phyloP scores from a whole-genome alignment of 1,140 invertebrate species.

The Drosophila punjabiensis region DNA sequence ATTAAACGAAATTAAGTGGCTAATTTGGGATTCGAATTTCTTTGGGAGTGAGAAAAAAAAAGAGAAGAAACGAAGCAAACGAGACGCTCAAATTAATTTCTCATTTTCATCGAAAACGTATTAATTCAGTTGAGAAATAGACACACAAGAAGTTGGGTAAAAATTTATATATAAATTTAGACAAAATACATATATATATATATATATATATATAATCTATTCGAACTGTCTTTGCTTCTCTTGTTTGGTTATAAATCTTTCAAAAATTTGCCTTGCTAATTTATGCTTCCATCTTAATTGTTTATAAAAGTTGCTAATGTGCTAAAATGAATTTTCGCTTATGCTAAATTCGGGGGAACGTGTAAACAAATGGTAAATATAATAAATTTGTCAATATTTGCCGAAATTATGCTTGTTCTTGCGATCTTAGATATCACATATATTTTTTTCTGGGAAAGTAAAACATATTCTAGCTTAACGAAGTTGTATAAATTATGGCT shows the following conservation, averaged over 20 bases:
- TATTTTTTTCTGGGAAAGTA: background rate
- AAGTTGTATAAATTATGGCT: background rate
- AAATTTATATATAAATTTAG: background rate
- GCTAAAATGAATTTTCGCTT: slow-evolving; percentile 28
- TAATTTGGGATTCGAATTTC: slow-evolving; percentile 67
- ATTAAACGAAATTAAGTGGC: slow-evolving; percentile 71
- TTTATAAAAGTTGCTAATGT: slow-evolving; percentile 38
- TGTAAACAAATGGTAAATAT: background rate
- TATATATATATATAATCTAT: slow-evolving; percentile 3
- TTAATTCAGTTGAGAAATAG: slow-evolving; percentile 46
- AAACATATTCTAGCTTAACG: background rate
- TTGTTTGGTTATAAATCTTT: slow-evolving; percentile 45
- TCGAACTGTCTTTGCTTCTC: background rate
- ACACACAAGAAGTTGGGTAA: background rate
- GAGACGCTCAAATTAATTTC: slow-evolving; percentile 60
- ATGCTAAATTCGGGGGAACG: slow-evolving; percentile 27
- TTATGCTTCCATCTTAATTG: slow-evolving; percentile 59
- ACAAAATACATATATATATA: too few relatives aligned
- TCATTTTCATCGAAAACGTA: slow-evolving; percentile 69
- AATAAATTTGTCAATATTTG: slow-evolving; percentile 10
- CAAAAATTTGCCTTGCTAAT: slow-evolving; percentile 68
- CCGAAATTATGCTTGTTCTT: background rate
- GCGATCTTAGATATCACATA: background rate
- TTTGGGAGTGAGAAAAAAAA: slow-evolving; percentile 13
- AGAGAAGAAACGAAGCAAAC: slow-evolving; percentile 18